Evolutionary conservation across 2,888 invertebrate genomes (phyloP).

Genomic region (Epinotia brunnichana): DNA sequence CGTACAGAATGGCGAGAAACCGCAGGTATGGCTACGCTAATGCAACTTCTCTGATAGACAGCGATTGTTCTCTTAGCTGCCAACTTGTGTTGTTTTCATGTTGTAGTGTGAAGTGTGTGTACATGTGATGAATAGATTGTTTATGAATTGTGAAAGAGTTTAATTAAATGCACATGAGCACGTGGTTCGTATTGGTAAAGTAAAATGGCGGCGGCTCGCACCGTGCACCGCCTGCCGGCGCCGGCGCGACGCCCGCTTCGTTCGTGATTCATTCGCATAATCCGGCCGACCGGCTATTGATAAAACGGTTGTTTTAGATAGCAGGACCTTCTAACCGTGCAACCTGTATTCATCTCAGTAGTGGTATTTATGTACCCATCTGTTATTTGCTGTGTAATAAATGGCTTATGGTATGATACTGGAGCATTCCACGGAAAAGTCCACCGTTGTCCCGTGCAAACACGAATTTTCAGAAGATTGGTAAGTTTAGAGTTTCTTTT

Average conservation of each 20-base stretch:
- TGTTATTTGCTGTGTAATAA: not conserved
- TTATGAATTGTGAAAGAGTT: constrained; percentile 23
- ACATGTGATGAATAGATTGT: not conserved
- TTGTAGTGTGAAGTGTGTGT: constrained; percentile 4
- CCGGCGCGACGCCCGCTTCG: constrained; percentile 38
- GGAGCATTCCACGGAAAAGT: no score
- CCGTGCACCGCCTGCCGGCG: constrained; percentile 46
- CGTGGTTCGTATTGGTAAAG: constrained; percentile 70
- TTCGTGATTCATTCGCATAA: constrained; percentile 52
- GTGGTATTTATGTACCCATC: not conserved
- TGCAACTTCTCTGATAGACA: constrained; percentile 10
- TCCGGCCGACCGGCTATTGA: constrained; percentile 51
- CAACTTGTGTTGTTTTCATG: not conserved
- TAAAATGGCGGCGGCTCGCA: constrained; percentile 76
- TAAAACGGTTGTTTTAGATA: constrained; percentile 48
- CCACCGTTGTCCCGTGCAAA: no score
- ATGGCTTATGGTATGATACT: no score
- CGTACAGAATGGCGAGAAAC: constrained; percentile 72
- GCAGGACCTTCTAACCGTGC: constrained; percentile 3
- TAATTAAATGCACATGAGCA: constrained; percentile 66
- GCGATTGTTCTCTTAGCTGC: not conserved
- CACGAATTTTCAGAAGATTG: no score
- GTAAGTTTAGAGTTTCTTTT: no score
- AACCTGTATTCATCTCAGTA: no score
- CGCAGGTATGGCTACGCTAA: constrained; percentile 64